Evolutionary conservation across 2,113 vertebrate genomes (phyloP), one percentile per base, ranked within the genome.

Genomic region (Ahaetulla prasina): DNA sequence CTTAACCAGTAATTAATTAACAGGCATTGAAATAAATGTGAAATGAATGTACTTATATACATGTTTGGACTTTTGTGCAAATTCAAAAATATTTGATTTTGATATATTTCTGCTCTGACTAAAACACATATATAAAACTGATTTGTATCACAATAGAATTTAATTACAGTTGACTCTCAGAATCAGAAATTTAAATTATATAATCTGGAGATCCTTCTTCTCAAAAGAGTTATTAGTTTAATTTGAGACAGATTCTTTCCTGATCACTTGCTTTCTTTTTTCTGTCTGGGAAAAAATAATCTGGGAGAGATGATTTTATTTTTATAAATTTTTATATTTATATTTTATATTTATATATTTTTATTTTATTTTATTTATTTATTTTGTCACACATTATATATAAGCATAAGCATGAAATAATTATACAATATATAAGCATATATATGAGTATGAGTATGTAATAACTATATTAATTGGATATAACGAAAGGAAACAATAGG

Each of bases 1-100:
- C 39, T 92, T 92, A 92, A 53, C 74, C 74, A 52, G 86, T 39
- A 88, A 88, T 74, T 80, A 88, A 92, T 80, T 60, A 74, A 39
- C 74, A 11, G 53, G 35, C 39, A 45, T 54, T 63, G 88, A 60
- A 54, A 60, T 63, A 54, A 88, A 92, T 92, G 84, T 27, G 30
- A 91, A 87, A 86, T 27, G 10, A 91, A 87, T 87, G 57, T 25
- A 9, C 8, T 55, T 85, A 39, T 53, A 11, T 55, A 30, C 47
- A 49, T 49, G 45, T 87, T 3, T 8, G 35, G 52, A 85, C 54
- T 87, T 85, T 55, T 87, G 45, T 91, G 54, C 54, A 50, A 63
- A 63, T 11, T 63, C 45, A 52, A 74, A 91, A 87, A 30, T 63
- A 49, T 87, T 47, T 50, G 55, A 91, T 85, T 47, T 23, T 10